Evolutionary conservation across 2,113 vertebrate genomes (phyloP).

Genomic region (Sebastes fasciatus): DNA sequence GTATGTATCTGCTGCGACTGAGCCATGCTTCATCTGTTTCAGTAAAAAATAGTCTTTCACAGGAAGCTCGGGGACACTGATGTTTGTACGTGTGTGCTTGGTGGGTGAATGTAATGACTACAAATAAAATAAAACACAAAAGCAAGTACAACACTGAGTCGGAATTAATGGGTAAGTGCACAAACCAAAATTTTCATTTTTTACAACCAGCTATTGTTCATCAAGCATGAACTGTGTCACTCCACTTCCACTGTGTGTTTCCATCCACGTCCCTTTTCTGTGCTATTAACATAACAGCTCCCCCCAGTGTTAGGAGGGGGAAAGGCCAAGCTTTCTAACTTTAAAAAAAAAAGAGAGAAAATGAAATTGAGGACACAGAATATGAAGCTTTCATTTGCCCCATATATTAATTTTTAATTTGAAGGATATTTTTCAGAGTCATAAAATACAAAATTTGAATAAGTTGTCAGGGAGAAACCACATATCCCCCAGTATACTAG

Average conservation of each 20-base stretch:
- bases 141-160: background rate
- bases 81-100: background rate
- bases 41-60: background rate
- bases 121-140: background rate
- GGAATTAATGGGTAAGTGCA: background rate
- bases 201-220: background rate
- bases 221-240: slow-evolving; percentile 13
- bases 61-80: background rate
- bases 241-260: slow-evolving; percentile 13
- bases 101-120: background rate
- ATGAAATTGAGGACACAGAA: slow-evolving; percentile 20
- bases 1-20: slow-evolving; percentile 41
- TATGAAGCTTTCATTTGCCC: slow-evolving; percentile 29
- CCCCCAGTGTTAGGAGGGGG: slow-evolving; percentile 74
- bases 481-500: background rate
- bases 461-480: slow-evolving; percentile 25
- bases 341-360: background rate
- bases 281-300: slow-evolving; percentile 74
- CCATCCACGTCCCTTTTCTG: slow-evolving; percentile 17
- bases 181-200: slow-evolving; percentile 11
- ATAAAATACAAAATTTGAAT: slow-evolving; percentile 45
- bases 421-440: slow-evolving; percentile 22
- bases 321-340: background rate
- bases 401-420: slow-evolving; percentile 32
- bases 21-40: slow-evolving; percentile 23